Evolutionary conservation across 2,888 invertebrate genomes (phyloP), one percentile per base, ranked within the genome.

Genomic region (Cephus runcator): DNA sequence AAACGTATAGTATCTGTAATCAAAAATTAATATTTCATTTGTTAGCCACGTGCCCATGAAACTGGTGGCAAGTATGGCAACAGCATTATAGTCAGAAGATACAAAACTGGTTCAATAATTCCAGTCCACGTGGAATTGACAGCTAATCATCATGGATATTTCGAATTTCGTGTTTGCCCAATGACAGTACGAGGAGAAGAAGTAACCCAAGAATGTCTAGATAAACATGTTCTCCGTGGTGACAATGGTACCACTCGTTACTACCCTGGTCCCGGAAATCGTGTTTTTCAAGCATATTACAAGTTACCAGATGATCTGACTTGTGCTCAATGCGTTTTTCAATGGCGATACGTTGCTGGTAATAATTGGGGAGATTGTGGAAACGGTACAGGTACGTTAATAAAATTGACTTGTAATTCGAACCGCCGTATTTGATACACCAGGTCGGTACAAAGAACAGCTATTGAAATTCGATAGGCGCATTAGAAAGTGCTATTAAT

Each of bases 321-420:
- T 73, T 98, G 98, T 90, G 92, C 93, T 15, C 97, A 97, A 89
- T 98, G 98, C 88, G 94, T 98, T 4, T 92, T 98, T 79, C 98
- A 98, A 88, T 98, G 98, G 98, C 94, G 95, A 84, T 98, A 98
- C 91, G 93, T 96, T 77, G 97, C 97, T 73, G 97, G 96, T 73
- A 91, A 90, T 81, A 91, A 91, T 80, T 92, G 92, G 92, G 92
- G 92, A n/a, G 85, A 88, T 3, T 92, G 92, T 75, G 90, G 87
- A 76, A 89, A 92, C 76, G 92, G 92, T 75, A 90, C 90, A 79
- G 88, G 91, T 91, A 84, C 69, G 69, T 69, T 31, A 69, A 12
- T 30, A 11, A 69, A 33, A 33, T 31, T 33, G 15, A 40, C 30
- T 30, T 69, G 69, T 33, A 69, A n/a, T 73, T 33, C 6, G 31